Percentiles rank a stretch among this genome's conserved stretches.
These are phyloP conservation scores for Leguminivora glycinivorella DNA, from an alignment of 1,140 invertebrate species.

Conservation along the genomic window DNA sequence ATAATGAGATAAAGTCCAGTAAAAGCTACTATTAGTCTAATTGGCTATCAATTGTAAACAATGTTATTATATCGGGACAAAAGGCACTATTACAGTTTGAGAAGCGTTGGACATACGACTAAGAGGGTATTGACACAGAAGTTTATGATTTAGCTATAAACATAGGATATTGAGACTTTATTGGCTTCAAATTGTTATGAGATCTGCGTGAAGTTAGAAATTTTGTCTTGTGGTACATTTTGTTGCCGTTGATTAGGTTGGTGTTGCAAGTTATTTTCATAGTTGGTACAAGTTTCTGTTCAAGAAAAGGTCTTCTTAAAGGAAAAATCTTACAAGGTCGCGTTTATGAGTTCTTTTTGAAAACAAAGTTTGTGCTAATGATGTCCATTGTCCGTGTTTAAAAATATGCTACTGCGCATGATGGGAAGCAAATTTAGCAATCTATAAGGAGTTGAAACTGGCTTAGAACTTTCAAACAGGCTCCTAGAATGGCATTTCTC, in stretches of 20 bases:
- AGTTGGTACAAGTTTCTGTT: too few relatives aligned
- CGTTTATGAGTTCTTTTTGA: too few relatives aligned
- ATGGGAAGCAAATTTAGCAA: slow-evolving; percentile 6
- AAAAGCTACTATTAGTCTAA: neutral
- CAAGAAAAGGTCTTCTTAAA: too few relatives aligned
- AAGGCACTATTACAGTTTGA: too few relatives aligned
- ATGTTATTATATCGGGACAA: neutral
- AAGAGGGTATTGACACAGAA: neutral
- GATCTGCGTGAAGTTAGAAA: neutral
- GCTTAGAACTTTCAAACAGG: slow-evolving; percentile 19
- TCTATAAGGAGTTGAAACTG: slow-evolving; percentile 21
- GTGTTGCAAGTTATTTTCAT: too few relatives aligned
- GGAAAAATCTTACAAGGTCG: too few relatives aligned
- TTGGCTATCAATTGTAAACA: neutral
- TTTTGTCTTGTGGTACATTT: too few relatives aligned
- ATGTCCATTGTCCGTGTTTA: too few relatives aligned
- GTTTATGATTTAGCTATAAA: neutral
- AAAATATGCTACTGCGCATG: neutral
- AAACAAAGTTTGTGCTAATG: too few relatives aligned
- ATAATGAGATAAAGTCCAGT: neutral
- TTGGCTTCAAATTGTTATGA: neutral
- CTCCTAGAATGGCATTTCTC: slow-evolving; percentile 19
- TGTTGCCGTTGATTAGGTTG: too few relatives aligned
- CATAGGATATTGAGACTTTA: neutral
- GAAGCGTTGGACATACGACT: too few relatives aligned